Base-by-base conservation (phyloP, 2,888 invertebrate genomes). In the Leucophenga maculata region DNA sequence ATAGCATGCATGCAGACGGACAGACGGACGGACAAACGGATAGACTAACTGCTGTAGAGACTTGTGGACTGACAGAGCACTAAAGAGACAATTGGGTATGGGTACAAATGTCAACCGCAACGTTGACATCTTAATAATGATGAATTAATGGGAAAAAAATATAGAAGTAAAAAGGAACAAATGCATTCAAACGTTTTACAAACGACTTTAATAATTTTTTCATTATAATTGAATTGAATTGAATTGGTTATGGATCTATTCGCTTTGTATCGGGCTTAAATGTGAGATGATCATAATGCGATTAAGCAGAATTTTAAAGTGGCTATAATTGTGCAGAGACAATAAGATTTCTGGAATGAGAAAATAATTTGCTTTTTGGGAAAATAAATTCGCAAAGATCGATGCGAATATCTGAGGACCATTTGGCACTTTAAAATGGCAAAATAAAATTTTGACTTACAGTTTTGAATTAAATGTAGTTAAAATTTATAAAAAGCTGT, bases 51-150 rank as follows among this genome's bases (percentile, higher is more conserved):
- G 39, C 4, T 39, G 50, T 50, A 18, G 1, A 50, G 50, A 50
- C 50, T 16, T 16, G 46, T 50, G 50, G 54, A 64, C 65, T 64
- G 44, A 18, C n/a, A 48, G 11, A 66, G 22, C 57, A 55, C 52
- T 11, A 54, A 16, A 65, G 46, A 72, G 67, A 59, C 22, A 46
- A 57, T 67, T 57, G 67, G 31, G 26, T 39, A 57, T 65, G 62
- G 77, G 75, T 76, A 78, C 68, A 82, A 83, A 83, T 82, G 85
- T 85, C 85, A 85, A 85, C 84, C 79, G 73, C 80, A 76, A 77
- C 76, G 84, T 76, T 85, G 85, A 86, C 85, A 84, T 80, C 84
- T 82, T 85, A 86, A 86, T 86, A 86, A 86, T 85, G 85, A 86
- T 86, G 85, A 84, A 86, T 86, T 86, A 85, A 85, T 85, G 82